phyloP scores from a whole-genome alignment of 1,140 invertebrate genomes.

The Calycopis cecrops region DNA sequence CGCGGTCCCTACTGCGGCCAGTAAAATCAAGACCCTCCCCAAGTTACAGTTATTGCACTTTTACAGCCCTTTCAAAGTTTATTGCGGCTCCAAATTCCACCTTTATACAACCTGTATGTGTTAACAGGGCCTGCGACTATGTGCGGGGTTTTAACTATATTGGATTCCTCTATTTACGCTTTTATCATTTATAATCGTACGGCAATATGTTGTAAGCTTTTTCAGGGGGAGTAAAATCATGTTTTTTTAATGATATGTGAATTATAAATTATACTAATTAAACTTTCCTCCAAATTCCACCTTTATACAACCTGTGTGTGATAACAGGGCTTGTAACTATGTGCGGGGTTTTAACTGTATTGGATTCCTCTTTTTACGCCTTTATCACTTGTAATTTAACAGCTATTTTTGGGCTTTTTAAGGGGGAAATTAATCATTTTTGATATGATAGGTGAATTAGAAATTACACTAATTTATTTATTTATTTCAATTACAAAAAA shows the following conservation, averaged over 20 bases:
- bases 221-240: too few species aligned
- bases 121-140: conserved; percentile 21
- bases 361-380: conserved; percentile 8
- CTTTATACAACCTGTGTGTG: conserved; percentile 26
- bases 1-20: conserved; percentile 45
- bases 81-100: conserved; percentile 68
- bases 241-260: too few species aligned
- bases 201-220: too few species aligned
- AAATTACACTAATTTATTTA: too few species aligned
- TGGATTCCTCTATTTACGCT: conserved; percentile 10
- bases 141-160: conserved; percentile 53
- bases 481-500: too few species aligned
- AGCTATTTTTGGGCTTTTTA: too few species aligned
- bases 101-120: conserved; percentile 26
- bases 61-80: conserved; percentile 73
- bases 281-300: conserved; percentile 65
- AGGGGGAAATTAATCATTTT: too few species aligned
- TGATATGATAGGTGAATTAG: too few species aligned
- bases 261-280: too few species aligned
- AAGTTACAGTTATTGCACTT: conserved; percentile 70
- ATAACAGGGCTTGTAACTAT: conserved; percentile 21
- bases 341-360: conserved; percentile 52
- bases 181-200: too few species aligned
- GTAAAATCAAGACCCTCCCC: conserved; percentile 65
- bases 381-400: too few species aligned